Percentiles rank a stretch among this genome's conserved stretches.
Conservation (phyloP, 2,888 invertebrate genomes). For the Ptilodon capucinus region DNA sequence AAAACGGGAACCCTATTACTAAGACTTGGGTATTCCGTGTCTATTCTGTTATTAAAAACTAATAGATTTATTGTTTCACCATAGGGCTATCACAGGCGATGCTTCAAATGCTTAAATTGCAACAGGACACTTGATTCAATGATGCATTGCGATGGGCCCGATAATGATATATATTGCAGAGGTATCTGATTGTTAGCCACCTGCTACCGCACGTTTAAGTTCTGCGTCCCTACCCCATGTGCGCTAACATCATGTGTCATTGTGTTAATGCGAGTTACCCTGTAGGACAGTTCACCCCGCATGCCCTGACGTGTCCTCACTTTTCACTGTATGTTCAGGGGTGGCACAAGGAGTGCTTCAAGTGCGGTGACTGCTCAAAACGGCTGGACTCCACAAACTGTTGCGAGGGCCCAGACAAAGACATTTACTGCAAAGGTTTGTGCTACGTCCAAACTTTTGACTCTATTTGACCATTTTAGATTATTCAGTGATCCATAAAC, state of each 20-base stretch:
- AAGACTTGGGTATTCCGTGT: no score
- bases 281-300: slow-evolving; percentile 51
- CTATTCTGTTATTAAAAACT: no score
- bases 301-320: slow-evolving; percentile 59
- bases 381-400: slow-evolving; percentile 95
- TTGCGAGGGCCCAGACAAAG: slow-evolving; percentile 97
- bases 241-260: slow-evolving; percentile 60
- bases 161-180: slow-evolving; percentile 95
- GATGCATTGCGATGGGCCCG: slow-evolving; percentile 96
- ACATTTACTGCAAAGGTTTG: slow-evolving; percentile 98
- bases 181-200: slow-evolving; percentile 80
- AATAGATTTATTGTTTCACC: slow-evolving; percentile 49
- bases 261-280: slow-evolving; percentile 67
- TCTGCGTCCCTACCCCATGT: slow-evolving; percentile 40
- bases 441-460: slow-evolving; percentile 38
- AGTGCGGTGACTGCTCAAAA: slow-evolving; percentile 94
- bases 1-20: no score
- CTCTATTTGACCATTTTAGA: neutral
- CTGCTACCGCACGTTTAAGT: slow-evolving; percentile 30
- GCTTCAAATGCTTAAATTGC: slow-evolving; percentile 94
- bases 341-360: slow-evolving; percentile 97
- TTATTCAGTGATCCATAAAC: neutral
- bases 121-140: slow-evolving; percentile 93
- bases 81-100: slow-evolving; percentile 94
- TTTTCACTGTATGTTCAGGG: slow-evolving; percentile 84